These are phyloP conservation scores for Scaptodrosophila latifasciaeformis DNA, from an alignment of 2,888 invertebrate species.

Conservation along the genomic window DNA sequence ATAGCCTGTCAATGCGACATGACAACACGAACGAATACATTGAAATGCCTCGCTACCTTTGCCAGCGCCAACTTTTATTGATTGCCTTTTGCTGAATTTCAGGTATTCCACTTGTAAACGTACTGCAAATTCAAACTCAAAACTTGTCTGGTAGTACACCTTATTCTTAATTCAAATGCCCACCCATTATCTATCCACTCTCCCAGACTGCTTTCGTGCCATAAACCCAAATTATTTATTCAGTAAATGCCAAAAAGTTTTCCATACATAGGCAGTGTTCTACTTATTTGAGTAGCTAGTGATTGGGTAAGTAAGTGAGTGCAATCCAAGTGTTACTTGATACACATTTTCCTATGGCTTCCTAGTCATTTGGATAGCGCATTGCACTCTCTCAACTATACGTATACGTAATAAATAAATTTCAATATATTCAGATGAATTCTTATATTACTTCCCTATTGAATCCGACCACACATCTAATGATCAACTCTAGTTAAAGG, in stretches of 20 bases:
- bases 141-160: too few relatives aligned
- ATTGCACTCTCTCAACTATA: conserved; percentile 51
- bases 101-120: too few relatives aligned
- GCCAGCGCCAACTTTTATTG: conserved; percentile 42
- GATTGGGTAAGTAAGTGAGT: conserved; percentile 17
- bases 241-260: conserved; percentile 7
- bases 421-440: too few relatives aligned
- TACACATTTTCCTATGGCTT: conserved; percentile 38
- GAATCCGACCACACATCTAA: too few relatives aligned
- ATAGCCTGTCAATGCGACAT: conserved; percentile 13
- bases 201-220: conserved; percentile 34
- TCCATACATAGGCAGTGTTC: too few relatives aligned
- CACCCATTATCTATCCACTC: too few relatives aligned
- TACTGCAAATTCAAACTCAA: too few relatives aligned
- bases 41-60: conserved; percentile 6
- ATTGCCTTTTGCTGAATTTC: conserved; percentile 38
- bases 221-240: conserved; percentile 49
- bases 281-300: conserved; percentile 9
- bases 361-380: conserved; percentile 31
- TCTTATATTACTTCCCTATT: too few relatives aligned
- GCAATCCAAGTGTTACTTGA: too few relatives aligned
- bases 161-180: too few relatives aligned
- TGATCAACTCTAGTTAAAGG: too few relatives aligned
- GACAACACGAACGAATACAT: conserved; percentile 10
- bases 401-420: conserved; percentile 30